Evolutionary conservation across 2,888 invertebrate species (phyloP), one percentile per base, ranked within the genome.

Genomic region (Andrena bucephala): DNA sequence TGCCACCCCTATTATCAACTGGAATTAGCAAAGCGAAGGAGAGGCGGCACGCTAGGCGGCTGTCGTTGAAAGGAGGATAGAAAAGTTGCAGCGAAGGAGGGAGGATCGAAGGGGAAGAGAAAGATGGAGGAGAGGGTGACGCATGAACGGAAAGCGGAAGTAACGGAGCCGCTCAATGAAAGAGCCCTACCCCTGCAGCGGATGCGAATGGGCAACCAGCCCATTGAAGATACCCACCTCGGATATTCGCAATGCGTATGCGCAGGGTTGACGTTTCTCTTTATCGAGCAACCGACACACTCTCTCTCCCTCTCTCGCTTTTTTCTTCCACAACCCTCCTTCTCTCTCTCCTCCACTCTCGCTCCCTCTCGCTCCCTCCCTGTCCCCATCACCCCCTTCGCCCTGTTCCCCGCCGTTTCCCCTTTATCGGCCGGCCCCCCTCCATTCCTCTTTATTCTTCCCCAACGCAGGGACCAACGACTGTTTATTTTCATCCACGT

Each of bases 131-230:
- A 80, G 82, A 86, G 84, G 85, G 83, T 88, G 76, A 85, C 69
- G 86, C 83, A 91, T 92, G 92, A 92, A 92, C 92, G 92, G 88
- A 90, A 91, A 91, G 88, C 87, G 90, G 90, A 91, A 90, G 91
- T 88, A 88, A 85, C 87, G 85, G 81, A 87, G 87, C 85, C 89
- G 90, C 91, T 93, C 92, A 93, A 93, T 93, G 93, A 90, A 92
- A 91, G 90, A 89, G 90, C 87, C 85, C 85, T 89, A 87, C 86
- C 87, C 90, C 83, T 86, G 88, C 82, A 89, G 86, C 89, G 90
- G 89, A 91, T 91, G 90, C 92, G 92, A 92, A 93, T 91, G 93
- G 90, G 84, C 88, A 89, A 89, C 85, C 88, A 85, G 90, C 88
- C 90, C 93, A 92, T 92, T 93, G 89, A 92, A 91, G 90, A 87